These are phyloP conservation scores for Mactra quadrangularis DNA, from an alignment of 1,140 invertebrate genomes.

Conservation along the genomic window DNA sequence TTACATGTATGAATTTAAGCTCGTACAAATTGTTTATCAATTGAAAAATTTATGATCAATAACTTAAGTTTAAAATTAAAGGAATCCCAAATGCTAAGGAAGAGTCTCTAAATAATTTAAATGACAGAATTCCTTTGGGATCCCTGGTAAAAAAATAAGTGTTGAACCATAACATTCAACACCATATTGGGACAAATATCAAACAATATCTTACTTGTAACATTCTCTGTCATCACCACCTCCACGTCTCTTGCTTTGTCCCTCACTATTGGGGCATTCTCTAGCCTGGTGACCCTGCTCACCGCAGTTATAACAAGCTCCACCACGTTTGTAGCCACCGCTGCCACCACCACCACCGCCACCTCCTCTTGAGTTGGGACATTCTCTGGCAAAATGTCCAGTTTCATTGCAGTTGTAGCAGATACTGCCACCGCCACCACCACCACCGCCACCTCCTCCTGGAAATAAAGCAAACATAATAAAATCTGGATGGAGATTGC, in stretches of 20 bases:
- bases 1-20: too few species aligned
- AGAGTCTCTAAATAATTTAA: too few species aligned
- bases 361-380: slow-evolving; percentile 70
- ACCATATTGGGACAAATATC: too few species aligned
- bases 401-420: slow-evolving; percentile 84
- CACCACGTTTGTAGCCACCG: slow-evolving; percentile 93
- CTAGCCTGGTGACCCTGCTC: slow-evolving; percentile 48
- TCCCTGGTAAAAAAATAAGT: too few species aligned
- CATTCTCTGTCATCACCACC: slow-evolving; percentile 68
- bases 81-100: too few species aligned
- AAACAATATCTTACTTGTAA: slow-evolving; percentile 82
- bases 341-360: slow-evolving; percentile 87
- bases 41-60: too few species aligned
- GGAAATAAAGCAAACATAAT: background rate
- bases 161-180: too few species aligned
- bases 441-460: slow-evolving; percentile 31
- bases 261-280: slow-evolving; percentile 80
- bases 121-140: too few species aligned
- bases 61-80: too few species aligned
- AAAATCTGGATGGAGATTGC: background rate
- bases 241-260: slow-evolving; percentile 87
- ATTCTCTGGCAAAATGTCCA: slow-evolving; percentile 86
- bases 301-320: slow-evolving; percentile 23
- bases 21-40: too few species aligned
- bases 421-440: slow-evolving; percentile 10